Conservation (phyloP, 2,888 invertebrate species). For the Biston betularia region DNA sequence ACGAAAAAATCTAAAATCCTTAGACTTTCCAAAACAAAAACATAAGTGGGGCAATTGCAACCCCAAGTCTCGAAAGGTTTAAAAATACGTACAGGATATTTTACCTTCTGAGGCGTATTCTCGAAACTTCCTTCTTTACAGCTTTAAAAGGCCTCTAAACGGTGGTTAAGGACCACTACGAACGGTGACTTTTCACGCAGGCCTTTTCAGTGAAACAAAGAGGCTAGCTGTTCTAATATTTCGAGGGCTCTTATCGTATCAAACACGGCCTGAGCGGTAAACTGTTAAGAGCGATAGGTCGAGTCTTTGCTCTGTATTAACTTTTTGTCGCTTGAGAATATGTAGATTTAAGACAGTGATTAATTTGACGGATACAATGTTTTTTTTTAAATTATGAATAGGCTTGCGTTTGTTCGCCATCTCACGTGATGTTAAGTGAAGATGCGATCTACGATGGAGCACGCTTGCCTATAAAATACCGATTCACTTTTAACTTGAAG, state of each 20-base stretch:
- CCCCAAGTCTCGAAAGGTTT: conserved; percentile 1
- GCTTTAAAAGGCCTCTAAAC: conserved; percentile 34
- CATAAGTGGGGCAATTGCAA: background rate
- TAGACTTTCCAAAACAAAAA: conserved; percentile 7
- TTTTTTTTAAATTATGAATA: no score
- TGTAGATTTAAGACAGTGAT: conserved; percentile 7
- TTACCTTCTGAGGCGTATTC: conserved; percentile 22
- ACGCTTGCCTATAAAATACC: no score
- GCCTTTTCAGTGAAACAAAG: conserved; percentile 38
- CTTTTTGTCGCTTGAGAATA: conserved; percentile 8
- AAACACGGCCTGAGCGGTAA: conserved; percentile 35
- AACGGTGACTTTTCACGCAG: conserved; percentile 24
- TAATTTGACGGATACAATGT: background rate
- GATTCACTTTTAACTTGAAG: no score
- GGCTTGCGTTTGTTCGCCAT: no score
- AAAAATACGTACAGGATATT: conserved; percentile 22
- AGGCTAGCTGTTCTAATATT: conserved; percentile 37
- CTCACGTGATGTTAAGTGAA: no score
- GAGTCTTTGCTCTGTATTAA: conserved; percentile 17
- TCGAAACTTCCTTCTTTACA: conserved; percentile 33
- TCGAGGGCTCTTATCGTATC: conserved; percentile 35
- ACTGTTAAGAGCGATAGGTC: conserved; percentile 36
- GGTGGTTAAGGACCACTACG: conserved; percentile 30
- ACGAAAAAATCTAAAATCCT: no score
- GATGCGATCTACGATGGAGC: no score